Conservation (phyloP, 2,113 vertebrate genomes). For the Crypturellus undulatus region DNA sequence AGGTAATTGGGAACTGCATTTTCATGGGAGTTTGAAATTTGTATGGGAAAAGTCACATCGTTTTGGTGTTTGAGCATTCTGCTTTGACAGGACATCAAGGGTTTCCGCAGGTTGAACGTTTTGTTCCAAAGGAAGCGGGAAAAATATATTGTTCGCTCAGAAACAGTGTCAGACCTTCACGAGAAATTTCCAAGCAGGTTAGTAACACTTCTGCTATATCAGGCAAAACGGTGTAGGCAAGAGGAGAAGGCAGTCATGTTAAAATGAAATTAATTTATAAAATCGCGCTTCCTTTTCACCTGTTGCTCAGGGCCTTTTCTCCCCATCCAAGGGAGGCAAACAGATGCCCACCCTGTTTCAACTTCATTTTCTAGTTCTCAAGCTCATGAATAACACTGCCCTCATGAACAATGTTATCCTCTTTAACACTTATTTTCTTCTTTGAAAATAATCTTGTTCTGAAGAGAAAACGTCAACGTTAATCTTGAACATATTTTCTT, state of each 20-base stretch:
- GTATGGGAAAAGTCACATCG: constrained; percentile 38
- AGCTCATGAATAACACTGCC: not conserved
- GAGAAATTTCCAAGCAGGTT: constrained; percentile 53
- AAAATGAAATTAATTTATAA: constrained; percentile 63
- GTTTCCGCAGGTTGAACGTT: constrained; percentile 14
- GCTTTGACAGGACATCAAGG: constrained; percentile 39
- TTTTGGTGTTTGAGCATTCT: constrained; percentile 7
- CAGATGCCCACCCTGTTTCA: not conserved
- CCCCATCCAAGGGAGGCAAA: not conserved
- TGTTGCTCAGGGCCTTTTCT: constrained; percentile 25
- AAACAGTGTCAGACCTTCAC: constrained; percentile 45
- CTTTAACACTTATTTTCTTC: not conserved
- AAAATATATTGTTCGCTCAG: constrained; percentile 45
- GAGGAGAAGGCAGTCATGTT: constrained; percentile 26
- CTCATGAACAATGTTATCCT: not conserved
- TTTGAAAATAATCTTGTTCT: constrained; percentile 14
- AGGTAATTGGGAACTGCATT: constrained; percentile 43
- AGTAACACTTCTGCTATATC: constrained; percentile 62
- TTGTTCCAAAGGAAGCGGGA: not conserved
- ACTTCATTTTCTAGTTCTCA: constrained; percentile 6
- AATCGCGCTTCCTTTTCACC: constrained; percentile 66
- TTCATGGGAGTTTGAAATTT: constrained; percentile 58
- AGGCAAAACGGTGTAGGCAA: constrained; percentile 40
- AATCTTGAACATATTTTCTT: not conserved
- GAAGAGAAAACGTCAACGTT: not conserved